phyloP scores from a whole-genome alignment of 2,797 vertebrate species.

The Platalea minor region DNA sequence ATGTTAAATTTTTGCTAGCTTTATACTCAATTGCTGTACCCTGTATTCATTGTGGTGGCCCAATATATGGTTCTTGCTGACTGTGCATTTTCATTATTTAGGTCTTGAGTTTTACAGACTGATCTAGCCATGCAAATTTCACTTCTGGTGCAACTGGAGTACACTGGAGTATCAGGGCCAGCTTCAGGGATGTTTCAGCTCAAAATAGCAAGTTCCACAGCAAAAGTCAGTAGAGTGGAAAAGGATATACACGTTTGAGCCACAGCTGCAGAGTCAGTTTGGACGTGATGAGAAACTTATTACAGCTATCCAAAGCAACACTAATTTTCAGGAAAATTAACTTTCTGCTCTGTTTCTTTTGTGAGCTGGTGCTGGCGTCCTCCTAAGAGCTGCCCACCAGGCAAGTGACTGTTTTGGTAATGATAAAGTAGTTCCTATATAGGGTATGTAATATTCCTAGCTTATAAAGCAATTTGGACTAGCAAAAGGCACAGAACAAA shows the following conservation, averaged over 20 bases:
- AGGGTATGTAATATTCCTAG: not conserved
- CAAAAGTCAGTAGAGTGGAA: not conserved
- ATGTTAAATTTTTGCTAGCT: not conserved
- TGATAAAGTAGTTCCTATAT: not conserved
- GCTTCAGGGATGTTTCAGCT: not conserved
- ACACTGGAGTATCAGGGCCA: not conserved
- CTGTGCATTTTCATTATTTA: not conserved
- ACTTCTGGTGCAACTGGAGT: not conserved
- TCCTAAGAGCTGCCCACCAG: not conserved
- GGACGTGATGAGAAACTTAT: slow-evolving; percentile 7
- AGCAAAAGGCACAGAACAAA: not conserved
- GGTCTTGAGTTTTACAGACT: not conserved
- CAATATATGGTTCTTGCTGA: not conserved
- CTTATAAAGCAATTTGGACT: not conserved
- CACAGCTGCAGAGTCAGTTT: slow-evolving; percentile 15
- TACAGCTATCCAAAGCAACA: slow-evolving; percentile 8
- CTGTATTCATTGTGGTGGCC: not conserved
- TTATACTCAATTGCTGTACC: not conserved
- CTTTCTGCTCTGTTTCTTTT: slow-evolving; percentile 23
- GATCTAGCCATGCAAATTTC: not conserved
- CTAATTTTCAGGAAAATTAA: slow-evolving; percentile 41
- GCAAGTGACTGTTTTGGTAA: not conserved
- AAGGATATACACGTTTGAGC: not conserved
- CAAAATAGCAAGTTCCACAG: not conserved
- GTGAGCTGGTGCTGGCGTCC: not conserved